phyloP scores from a whole-genome alignment of 2,113 vertebrate genomes.

The Leptobrachium leishanense region DNA sequence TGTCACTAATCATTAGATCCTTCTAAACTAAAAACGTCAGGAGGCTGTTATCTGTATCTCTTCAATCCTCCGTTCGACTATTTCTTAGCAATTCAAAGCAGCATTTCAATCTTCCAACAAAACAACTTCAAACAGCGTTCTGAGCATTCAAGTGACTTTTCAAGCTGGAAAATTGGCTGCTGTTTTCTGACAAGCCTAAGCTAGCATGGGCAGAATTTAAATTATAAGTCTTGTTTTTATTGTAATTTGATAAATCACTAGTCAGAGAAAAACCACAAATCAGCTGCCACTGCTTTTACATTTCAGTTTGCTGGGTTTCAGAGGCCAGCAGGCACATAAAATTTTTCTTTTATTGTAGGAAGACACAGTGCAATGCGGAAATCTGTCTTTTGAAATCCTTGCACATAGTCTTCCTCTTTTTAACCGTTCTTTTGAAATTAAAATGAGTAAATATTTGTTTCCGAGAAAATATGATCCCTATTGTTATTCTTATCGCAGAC shows the following conservation, averaged over 20 bases:
- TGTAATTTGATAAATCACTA: slow-evolving; percentile 50
- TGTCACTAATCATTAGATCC: slow-evolving; percentile 32
- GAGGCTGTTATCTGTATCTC: slow-evolving; percentile 36
- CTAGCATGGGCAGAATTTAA: slow-evolving; percentile 48
- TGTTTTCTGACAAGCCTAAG: slow-evolving; percentile 46
- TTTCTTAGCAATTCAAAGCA: slow-evolving; percentile 46
- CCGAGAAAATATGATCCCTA: no score
- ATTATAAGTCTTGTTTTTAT: slow-evolving; percentile 50
- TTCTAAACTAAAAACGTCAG: slow-evolving; percentile 23
- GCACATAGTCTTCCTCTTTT: background rate
- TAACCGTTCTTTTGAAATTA: no score
- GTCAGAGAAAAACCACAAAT: slow-evolving; percentile 45
- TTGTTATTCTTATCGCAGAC: no score
- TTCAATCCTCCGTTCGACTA: slow-evolving; percentile 24
- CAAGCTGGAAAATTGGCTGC: slow-evolving; percentile 36
- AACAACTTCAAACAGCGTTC: slow-evolving; percentile 36
- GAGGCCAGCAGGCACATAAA: slow-evolving; percentile 47
- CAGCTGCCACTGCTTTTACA: slow-evolving; percentile 38
- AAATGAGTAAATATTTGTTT: no score
- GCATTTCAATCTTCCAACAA: slow-evolving; percentile 37
- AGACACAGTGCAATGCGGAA: slow-evolving; percentile 2
- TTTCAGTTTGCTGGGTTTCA: slow-evolving; percentile 38
- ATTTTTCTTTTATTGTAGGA: slow-evolving; percentile 26
- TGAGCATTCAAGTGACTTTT: slow-evolving; percentile 32
- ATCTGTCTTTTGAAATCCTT: background rate